Conservation (phyloP, 2,113 vertebrate genomes). For the Atrichornis clamosus region DNA sequence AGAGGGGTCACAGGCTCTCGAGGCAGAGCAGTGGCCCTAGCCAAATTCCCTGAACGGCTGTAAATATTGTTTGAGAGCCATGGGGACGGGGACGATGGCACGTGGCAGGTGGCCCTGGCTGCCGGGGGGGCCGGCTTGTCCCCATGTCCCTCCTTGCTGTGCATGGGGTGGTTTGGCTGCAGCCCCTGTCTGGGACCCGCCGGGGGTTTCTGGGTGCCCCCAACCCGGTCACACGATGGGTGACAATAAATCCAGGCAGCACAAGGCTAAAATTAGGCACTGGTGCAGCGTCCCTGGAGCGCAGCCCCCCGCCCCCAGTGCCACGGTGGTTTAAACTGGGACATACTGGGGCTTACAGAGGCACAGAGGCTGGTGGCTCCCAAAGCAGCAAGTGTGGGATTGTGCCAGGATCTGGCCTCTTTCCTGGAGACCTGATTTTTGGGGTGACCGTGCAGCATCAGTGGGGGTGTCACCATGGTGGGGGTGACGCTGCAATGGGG, state of each 20-base stretch:
- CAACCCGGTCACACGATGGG: not conserved
- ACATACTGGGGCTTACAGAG: not conserved
- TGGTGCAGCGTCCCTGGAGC: not conserved
- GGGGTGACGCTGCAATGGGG: not conserved
- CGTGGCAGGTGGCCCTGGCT: not conserved
- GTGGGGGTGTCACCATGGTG: accelerated
- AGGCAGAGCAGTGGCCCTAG: not conserved
- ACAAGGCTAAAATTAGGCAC: not conserved
- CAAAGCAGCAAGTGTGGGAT: not conserved
- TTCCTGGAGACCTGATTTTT: not conserved
- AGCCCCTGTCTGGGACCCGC: not conserved
- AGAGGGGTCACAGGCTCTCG: not conserved
- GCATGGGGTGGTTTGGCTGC: not conserved
- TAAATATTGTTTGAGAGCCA: constrained; percentile 54
- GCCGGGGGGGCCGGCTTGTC: not conserved
- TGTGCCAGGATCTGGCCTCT: not conserved
- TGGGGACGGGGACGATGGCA: constrained; percentile 16
- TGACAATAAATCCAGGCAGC: not conserved
- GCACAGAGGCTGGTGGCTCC: accelerated
- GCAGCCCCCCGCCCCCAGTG: accelerated
- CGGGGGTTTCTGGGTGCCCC: not conserved
- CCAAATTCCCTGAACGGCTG: not conserved
- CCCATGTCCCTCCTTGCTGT: not conserved
- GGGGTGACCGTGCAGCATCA: not conserved
- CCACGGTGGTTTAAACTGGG: not conserved